phyloP scores from a whole-genome alignment of 2,888 invertebrate genomes.

The Chydorus sphaericus region DNA sequence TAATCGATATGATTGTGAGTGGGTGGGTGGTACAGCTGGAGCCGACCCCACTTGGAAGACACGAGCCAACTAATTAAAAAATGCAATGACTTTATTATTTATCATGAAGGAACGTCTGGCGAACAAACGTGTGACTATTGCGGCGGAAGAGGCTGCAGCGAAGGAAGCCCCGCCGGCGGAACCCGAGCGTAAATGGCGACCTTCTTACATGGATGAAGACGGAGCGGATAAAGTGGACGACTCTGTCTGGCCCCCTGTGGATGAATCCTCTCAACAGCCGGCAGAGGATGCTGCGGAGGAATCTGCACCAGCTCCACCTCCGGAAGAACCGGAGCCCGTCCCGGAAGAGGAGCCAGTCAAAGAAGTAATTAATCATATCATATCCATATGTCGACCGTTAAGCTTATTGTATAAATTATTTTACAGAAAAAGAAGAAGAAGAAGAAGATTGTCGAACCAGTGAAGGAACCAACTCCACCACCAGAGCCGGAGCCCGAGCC shows the following conservation, averaged over 20 bases:
- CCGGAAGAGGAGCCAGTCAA: too few relatives aligned
- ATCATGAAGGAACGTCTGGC: too few relatives aligned
- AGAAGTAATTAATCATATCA: too few relatives aligned
- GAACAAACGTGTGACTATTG: neutral
- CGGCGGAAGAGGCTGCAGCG: neutral
- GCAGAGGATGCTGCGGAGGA: neutral
- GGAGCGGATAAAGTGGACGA: neutral
- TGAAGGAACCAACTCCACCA: neutral
- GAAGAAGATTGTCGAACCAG: slow-evolving; percentile 2
- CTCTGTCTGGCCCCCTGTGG: neutral
- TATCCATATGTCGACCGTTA: too few relatives aligned
- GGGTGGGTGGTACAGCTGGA: too few relatives aligned
- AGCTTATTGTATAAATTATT: too few relatives aligned
- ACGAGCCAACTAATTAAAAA: too few relatives aligned
- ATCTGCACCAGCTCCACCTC: neutral
- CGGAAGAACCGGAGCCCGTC: neutral
- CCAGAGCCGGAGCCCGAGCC: slow-evolving; percentile 8
- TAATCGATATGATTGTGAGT: too few relatives aligned
- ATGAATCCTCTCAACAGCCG: neutral
- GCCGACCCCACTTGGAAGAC: too few relatives aligned
- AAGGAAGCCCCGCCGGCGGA: neutral
- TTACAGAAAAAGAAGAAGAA: neutral
- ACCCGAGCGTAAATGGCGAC: neutral
- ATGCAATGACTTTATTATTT: too few relatives aligned
- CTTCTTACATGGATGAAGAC: neutral